A percentile compares a stretch with the other conserved stretches of the same genome.
Conservation (phyloP, 2,113 vertebrate species). For the Gallinago jamesoni region DNA sequence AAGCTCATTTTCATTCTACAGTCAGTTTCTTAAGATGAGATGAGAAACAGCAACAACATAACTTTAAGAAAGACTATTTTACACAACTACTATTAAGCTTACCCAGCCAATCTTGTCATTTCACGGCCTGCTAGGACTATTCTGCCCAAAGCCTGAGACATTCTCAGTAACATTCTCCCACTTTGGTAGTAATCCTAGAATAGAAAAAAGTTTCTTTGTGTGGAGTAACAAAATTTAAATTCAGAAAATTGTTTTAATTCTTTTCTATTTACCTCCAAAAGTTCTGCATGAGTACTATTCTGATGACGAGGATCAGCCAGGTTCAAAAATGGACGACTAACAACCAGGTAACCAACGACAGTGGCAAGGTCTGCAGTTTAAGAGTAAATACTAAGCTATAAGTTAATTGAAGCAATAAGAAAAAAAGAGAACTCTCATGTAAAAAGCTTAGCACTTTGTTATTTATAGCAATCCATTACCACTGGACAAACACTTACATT, state of each 20-base stretch:
- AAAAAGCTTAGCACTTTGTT: not conserved
- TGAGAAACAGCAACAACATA: not conserved
- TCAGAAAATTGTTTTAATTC: not conserved
- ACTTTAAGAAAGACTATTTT: not conserved
- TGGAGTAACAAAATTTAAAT: not conserved
- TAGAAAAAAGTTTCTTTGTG: not conserved
- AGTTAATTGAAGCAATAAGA: not conserved
- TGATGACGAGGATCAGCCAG: slow-evolving; percentile 85
- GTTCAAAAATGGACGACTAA: slow-evolving; percentile 92
- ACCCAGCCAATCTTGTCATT: slow-evolving; percentile 97
- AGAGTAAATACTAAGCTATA: not conserved
- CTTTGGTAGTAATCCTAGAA: slow-evolving; percentile 98
- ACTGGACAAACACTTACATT: slow-evolving; percentile 85
- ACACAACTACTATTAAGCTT: slow-evolving; percentile 8
- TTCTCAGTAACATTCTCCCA: slow-evolving; percentile 93
- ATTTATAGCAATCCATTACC: not conserved
- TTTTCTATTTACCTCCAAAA: slow-evolving; percentile 85
- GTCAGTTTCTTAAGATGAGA: not conserved
- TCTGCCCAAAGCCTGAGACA: slow-evolving; percentile 96
- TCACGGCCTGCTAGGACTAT: slow-evolving; percentile 96
- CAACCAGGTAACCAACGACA: slow-evolving; percentile 95
- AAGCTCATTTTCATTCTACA: not conserved
- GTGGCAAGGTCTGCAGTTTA: slow-evolving; percentile 88
- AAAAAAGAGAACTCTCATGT: not conserved
- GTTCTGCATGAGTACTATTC: slow-evolving; percentile 88